Evolutionary conservation across 2,113 vertebrate species (phyloP).

Genomic region (Aspidoscelis tigris): DNA sequence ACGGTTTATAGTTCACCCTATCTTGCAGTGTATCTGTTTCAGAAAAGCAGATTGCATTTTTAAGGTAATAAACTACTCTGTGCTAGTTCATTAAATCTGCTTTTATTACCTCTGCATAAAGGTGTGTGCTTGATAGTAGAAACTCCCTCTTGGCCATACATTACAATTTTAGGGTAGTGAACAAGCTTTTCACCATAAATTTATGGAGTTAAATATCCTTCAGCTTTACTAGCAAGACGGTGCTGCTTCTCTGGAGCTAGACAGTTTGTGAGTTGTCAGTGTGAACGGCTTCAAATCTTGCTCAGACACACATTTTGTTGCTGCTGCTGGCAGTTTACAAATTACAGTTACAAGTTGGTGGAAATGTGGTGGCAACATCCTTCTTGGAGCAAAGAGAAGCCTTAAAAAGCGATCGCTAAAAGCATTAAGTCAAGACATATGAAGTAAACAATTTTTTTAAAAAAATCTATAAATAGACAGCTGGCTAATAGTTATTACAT

Average conservation of each 20-base stretch:
- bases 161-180: not conserved
- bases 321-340: constrained; percentile 19
- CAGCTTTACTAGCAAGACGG: constrained; percentile 31
- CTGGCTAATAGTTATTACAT: constrained; percentile 76
- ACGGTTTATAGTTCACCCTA: constrained; percentile 30
- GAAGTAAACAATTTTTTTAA: constrained; percentile 72
- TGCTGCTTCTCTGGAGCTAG: not conserved
- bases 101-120: constrained; percentile 34
- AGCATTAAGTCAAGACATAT: constrained; percentile 67
- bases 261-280: constrained; percentile 12
- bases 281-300: not conserved
- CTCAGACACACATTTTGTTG: not conserved
- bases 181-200: constrained; percentile 19
- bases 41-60: constrained; percentile 24
- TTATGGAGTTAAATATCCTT: constrained; percentile 35
- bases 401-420: constrained; percentile 43
- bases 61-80: constrained; percentile 39
- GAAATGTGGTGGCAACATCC: not conserved
- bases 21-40: constrained; percentile 11
- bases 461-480: constrained; percentile 71
- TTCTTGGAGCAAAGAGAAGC: constrained; percentile 20
- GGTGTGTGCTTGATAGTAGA: not conserved
- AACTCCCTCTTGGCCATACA: not conserved
- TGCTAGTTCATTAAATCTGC: constrained; percentile 12
- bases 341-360: not conserved